Evolutionary conservation across 2,888 invertebrate species (phyloP).

Genomic region (Cataglyphis altisquamis): DNA sequence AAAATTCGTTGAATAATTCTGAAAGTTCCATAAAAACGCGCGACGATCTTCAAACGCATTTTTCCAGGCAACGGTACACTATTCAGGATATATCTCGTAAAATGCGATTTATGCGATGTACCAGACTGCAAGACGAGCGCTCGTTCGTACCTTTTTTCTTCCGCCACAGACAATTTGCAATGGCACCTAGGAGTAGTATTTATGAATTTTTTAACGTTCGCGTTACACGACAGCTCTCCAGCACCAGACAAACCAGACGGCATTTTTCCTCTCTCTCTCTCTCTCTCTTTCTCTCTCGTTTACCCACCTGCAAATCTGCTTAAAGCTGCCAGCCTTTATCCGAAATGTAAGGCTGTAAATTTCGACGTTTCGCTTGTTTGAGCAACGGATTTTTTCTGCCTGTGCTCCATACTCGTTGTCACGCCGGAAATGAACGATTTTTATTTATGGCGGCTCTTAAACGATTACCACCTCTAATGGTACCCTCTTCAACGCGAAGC

Average conservation of each 20-base stretch:
- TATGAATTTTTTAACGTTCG: slow-evolving; percentile 61
- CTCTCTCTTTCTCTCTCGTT: neutral
- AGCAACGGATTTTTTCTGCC: slow-evolving; percentile 83
- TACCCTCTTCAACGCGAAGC: neutral
- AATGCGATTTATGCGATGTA: slow-evolving; percentile 54
- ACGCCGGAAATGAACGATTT: slow-evolving; percentile 63
- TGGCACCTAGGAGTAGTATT: slow-evolving; percentile 60
- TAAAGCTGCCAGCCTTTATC: slow-evolving; percentile 74
- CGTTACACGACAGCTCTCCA: slow-evolving; percentile 36
- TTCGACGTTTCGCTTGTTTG: slow-evolving; percentile 81
- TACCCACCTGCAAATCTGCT: slow-evolving; percentile 67
- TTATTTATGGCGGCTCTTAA: slow-evolving; percentile 71
- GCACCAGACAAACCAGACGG: slow-evolving; percentile 58
- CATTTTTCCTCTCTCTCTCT: slow-evolving; percentile 25
- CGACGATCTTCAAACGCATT: slow-evolving; percentile 51
- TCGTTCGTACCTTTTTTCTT: slow-evolving; percentile 43
- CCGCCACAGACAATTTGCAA: slow-evolving; percentile 52
- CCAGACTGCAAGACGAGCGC: slow-evolving; percentile 53
- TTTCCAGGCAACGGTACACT: slow-evolving; percentile 48
- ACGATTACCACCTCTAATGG: slow-evolving; percentile 48
- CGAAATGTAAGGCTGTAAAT: slow-evolving; percentile 84
- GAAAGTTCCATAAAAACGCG: slow-evolving; percentile 41
- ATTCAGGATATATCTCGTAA: slow-evolving; percentile 57
- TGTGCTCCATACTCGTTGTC: slow-evolving; percentile 78
- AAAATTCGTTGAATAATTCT: slow-evolving; percentile 48